These are phyloP conservation scores for Papilio gigon DNA, from an alignment of 2,888 invertebrate species.

Conservation along the genomic window DNA sequence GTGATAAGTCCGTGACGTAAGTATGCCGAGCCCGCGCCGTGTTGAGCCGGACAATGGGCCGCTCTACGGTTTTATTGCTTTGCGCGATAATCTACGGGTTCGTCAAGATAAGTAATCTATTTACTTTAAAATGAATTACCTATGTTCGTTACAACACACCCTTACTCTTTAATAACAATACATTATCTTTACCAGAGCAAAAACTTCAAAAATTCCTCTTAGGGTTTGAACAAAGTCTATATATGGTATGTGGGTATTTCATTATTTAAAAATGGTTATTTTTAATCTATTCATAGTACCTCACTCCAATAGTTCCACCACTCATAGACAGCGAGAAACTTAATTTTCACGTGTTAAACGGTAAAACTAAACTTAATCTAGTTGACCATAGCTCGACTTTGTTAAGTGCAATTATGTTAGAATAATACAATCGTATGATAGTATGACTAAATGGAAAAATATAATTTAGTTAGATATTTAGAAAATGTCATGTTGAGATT, in stretches of 20 bases:
- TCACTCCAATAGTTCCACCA: no score
- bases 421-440: no score
- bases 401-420: no score
- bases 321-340: no score
- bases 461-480: not conserved
- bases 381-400: no score
- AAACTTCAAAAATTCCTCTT: no score
- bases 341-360: no score
- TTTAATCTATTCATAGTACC: no score
- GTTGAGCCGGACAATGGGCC: conserved; percentile 36
- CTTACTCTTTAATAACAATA: not conserved
- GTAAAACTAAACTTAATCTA: no score
- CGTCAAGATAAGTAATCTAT: conserved; percentile 37
- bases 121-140: conserved; percentile 20
- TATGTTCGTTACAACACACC: not conserved
- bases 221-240: no score
- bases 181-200: not conserved
- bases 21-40: conserved; percentile 35
- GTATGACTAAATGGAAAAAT: not conserved
- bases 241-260: not conserved
- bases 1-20: conserved; percentile 46
- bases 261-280: no score
- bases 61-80: conserved; percentile 34
- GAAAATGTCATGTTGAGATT: not conserved
- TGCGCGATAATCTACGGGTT: conserved; percentile 32